Evolutionary conservation across 2,113 vertebrate genomes (phyloP), one percentile per base, ranked within the genome.

Genomic region (Festucalex cinctus): DNA sequence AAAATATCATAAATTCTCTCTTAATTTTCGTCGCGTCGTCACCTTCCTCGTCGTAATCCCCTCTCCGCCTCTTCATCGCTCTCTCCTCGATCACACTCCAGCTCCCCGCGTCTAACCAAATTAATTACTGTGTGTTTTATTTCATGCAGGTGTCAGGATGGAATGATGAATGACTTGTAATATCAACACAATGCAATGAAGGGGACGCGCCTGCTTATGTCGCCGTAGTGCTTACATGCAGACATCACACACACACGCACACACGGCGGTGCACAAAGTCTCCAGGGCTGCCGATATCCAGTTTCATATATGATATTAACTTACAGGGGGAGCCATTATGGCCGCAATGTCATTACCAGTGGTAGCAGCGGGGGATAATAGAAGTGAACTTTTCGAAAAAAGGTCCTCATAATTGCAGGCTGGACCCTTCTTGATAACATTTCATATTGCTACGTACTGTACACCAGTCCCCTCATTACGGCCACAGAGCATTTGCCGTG

Each of bases 121-220:
- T 93, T 93, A 94, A 93, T 94, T 93, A 93, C 87, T 91, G 83
- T 91, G 88, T 93, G 90, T 93, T 92, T 90, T 92, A 91, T 92
- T 93, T 92, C 87, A 89, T 91, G 86, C 89, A 90, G 67, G 75
- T 93, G 90, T 87, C 92, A 93, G 85, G 86, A 79, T 75, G 85
- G 88, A 89, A 92, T 94, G 91, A 93, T 91, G 88, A 94, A 93
- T 93, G 91, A 90, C 86, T 92, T 90, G 90, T 89, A 93, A 94
- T 93, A 93, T 91, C 90, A 86, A 87, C 85, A 82, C 86, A 83
- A 85, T 76, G 83, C 78, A 74, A 84, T 82, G 78, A 86, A 83
- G 26, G 60, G 79, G 81, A 84, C 80, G 74, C 69, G 60, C n/a
- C 75, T 83, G 77, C 82, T 86, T 83, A 76, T 74, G 54, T 75